These are phyloP conservation scores for Alectura lathami DNA, from an alignment of 2,113 vertebrate species.

Conservation along the genomic window DNA sequence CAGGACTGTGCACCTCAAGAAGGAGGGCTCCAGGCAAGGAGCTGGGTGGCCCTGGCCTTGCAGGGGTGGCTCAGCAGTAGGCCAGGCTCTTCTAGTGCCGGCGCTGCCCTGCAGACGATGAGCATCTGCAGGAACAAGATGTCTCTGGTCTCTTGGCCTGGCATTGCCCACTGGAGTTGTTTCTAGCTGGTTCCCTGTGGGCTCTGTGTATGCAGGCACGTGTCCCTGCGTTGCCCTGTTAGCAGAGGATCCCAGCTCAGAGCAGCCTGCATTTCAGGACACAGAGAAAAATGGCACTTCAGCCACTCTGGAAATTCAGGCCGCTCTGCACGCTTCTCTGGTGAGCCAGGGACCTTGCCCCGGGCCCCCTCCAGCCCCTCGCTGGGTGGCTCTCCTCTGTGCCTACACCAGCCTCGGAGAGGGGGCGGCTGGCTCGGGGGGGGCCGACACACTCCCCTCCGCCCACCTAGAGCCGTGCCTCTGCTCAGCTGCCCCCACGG, in stretches of 20 bases:
- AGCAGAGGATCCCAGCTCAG: not conserved
- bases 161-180: not conserved
- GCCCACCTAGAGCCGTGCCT: not conserved
- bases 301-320: not conserved
- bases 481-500: not conserved
- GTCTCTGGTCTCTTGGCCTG: not conserved
- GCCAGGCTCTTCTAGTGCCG: not conserved
- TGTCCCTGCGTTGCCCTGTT: fast-evolving
- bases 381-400: not conserved
- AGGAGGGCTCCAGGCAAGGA: not conserved
- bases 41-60: not conserved
- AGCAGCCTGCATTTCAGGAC: not conserved
- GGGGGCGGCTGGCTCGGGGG: not conserved
- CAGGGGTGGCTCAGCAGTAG: not conserved
- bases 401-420: not conserved
- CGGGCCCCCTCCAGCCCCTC: fast-evolving
- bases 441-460: not conserved
- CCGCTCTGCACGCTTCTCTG: not conserved
- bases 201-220: not conserved
- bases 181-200: not conserved
- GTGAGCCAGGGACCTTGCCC: not conserved
- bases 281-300: not conserved
- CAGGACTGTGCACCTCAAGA: not conserved
- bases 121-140: not conserved
- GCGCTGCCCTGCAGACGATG: fast-evolving